Percentiles rank a stretch among this genome's conserved stretches.
These are phyloP conservation scores for Smithornis capensis DNA, from an alignment of 2,113 vertebrate species.

Conservation along the genomic window DNA sequence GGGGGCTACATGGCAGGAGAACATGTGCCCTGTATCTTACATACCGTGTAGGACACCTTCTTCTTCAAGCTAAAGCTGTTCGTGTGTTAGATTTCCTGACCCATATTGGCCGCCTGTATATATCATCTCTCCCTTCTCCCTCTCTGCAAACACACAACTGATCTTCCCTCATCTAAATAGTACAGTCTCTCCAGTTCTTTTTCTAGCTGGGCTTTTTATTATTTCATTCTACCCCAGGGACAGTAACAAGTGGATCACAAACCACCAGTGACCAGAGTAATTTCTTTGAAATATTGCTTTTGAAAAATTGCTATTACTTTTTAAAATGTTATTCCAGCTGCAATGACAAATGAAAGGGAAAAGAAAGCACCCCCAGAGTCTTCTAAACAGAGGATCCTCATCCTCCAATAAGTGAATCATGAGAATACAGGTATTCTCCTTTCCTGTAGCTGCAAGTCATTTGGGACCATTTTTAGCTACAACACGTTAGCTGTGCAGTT, in stretches of 20 bases:
- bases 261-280: neutral
- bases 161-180: neutral
- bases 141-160: slow-evolving; percentile 1
- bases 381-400: neutral
- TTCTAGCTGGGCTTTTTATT: neutral
- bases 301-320: slow-evolving; percentile 2
- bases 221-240: neutral
- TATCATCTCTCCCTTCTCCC: slow-evolving; percentile 19
- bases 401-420: neutral
- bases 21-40: neutral
- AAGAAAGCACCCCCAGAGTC: neutral
- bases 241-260: slow-evolving; percentile 11
- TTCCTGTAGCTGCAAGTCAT: neutral
- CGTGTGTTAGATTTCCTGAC: neutral
- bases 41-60: neutral
- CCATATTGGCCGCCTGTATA: neutral
- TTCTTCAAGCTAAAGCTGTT: slow-evolving; percentile 13
- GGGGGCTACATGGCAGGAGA: neutral
- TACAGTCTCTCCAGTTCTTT: neutral
- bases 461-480: neutral
- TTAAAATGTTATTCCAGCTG: neutral
- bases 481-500: neutral
- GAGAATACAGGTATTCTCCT: neutral
- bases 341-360: neutral
- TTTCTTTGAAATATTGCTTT: slow-evolving; percentile 5